Base-by-base conservation (phyloP, 2,113 vertebrate species). In the Percina caprodes region DNA sequence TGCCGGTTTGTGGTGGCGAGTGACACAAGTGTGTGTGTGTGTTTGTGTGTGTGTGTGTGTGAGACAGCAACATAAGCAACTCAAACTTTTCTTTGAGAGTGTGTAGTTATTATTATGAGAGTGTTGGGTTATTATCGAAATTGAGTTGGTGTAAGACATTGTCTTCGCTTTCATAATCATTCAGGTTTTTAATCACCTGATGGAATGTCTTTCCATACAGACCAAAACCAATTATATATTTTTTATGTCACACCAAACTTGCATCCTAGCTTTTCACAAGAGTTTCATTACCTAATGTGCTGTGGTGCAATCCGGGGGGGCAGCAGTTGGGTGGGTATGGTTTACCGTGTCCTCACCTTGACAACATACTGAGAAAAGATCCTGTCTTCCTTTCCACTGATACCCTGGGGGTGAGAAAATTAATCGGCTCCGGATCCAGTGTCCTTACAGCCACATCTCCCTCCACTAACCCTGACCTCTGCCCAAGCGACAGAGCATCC, bases 211-310 rank as follows among this genome's bases (percentile, higher is more conserved):
- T 62, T 71, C 35, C 59, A 66, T 6, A 39, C 11, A 23, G 16
- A 15, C 49, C 35, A 8, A 42, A 66, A 9, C 16, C 35, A 59
- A 72, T 59, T 42, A 24, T 35, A 54, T 42, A 24, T 42, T 35
- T 55, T 77, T 70, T 39, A 68, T 30, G 33, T 56, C 39, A 19
- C 60, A 45, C 42, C 3, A 56, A 74, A 74, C 67, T 30, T 55
- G 55, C 51, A 69, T 72, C 54, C 26, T 48, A 1, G n/a, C 65
- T 74, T 67, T 84, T 72, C 24, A 73, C 33, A 13, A 61, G 48
- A 51, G 42, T 49, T 82, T 91, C 86, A 93, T 94, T 92, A 91
- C 71, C 90, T 90, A 91, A 92, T 90, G 84, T 54, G 60, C 83
- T 71, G 26, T 68, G 33, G 18, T 3, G 79, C 80, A 3, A 58